A percentile compares a stretch with the other conserved stretches of the same genome.
phyloP scores from a whole-genome alignment of 2,888 invertebrate genomes.

The Acanthopleura granulata region DNA sequence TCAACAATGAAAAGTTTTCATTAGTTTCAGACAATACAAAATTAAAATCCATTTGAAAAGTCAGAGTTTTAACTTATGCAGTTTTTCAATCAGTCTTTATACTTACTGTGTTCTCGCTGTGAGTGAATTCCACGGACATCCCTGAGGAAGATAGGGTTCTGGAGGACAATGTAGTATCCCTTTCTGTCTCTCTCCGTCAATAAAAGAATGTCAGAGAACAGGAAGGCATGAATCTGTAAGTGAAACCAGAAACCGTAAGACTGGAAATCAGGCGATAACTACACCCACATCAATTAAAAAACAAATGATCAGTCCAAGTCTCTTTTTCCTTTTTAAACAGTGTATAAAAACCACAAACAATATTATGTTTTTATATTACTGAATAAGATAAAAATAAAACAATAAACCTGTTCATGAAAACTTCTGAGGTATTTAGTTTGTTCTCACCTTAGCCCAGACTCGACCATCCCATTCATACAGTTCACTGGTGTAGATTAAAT shows the following conservation, averaged over 20 bases:
- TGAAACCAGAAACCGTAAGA: background rate
- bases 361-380: no score
- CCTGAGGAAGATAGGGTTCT: constrained; percentile 52
- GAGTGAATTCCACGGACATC: constrained; percentile 53
- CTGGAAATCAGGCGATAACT: no score
- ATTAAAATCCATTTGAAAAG: background rate
- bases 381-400: no score
- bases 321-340: no score
- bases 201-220: constrained; percentile 61
- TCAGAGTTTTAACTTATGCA: background rate
- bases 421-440: background rate
- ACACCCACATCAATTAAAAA: no score
- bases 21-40: background rate
- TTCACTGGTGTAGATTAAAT: constrained; percentile 61
- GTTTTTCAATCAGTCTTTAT: background rate
- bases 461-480: constrained; percentile 53
- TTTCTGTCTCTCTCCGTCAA: constrained; percentile 48
- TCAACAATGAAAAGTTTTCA: background rate
- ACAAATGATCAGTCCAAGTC: no score
- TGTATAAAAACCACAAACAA: no score
- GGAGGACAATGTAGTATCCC: constrained; percentile 48
- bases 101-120: constrained; percentile 51
- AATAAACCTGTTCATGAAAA: no score
- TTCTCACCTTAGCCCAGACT: constrained; percentile 49
- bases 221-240: constrained; percentile 47